Evolutionary conservation across 2,113 vertebrate genomes (phyloP).

Genomic region (Dipodomys merriami): DNA sequence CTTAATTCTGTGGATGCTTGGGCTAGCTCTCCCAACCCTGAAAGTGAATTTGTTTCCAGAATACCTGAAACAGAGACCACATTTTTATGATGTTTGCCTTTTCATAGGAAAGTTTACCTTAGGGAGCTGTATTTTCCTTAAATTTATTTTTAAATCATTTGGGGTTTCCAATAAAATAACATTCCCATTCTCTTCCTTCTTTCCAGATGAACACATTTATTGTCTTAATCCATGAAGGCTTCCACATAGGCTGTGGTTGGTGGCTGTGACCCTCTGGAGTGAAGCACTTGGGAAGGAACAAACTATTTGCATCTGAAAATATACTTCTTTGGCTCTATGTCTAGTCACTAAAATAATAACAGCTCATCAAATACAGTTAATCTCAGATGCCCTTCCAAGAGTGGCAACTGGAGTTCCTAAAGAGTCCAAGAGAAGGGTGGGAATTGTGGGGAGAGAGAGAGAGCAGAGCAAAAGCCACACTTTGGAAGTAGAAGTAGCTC

Average conservation of each 20-base stretch:
- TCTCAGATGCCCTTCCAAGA: constrained; percentile 25
- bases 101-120: constrained; percentile 66
- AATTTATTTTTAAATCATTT: constrained; percentile 82
- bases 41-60: constrained; percentile 66
- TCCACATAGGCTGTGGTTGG: constrained; percentile 23
- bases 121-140: constrained; percentile 68
- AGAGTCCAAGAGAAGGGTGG: background rate
- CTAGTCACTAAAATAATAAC: constrained; percentile 64
- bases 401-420: constrained; percentile 45
- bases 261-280: constrained; percentile 12
- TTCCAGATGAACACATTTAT: constrained; percentile 62
- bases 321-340: constrained; percentile 52
- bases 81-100: constrained; percentile 72
- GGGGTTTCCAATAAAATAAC: constrained; percentile 78
- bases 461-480: background rate
- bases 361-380: constrained; percentile 36
- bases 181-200: constrained; percentile 67
- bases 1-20: constrained; percentile 52
- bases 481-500: background rate
- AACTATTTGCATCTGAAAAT: constrained; percentile 58
- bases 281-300: background rate
- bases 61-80: constrained; percentile 67
- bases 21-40: constrained; percentile 4
- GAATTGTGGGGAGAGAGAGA: background rate
- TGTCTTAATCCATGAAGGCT: constrained; percentile 70